Conservation (phyloP, 1,140 invertebrate species). For the Euborellia annulipes region DNA sequence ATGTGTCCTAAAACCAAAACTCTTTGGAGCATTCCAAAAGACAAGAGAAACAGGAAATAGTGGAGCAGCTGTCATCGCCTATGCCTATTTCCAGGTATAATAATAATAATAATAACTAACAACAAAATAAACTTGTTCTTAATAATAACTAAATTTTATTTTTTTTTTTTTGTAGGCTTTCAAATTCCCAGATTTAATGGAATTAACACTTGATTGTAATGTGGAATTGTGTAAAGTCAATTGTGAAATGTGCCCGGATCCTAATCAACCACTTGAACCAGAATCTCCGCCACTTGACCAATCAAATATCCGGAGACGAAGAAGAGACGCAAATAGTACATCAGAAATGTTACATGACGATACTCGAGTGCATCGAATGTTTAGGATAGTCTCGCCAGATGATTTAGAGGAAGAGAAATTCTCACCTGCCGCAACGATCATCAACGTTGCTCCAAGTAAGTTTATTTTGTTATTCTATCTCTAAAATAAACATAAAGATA, state of each 20-base stretch:
- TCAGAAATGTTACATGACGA: neutral
- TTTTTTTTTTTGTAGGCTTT: constrained; percentile 39
- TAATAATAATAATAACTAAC: neutral
- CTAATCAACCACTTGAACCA: constrained; percentile 32
- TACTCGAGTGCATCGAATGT: constrained; percentile 11
- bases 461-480: neutral
- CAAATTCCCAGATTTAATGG: constrained; percentile 78
- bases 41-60: constrained; percentile 54
- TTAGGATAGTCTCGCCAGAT: constrained; percentile 23
- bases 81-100: constrained; percentile 50
- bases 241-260: constrained; percentile 54
- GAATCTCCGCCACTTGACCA: neutral
- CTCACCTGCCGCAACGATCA: constrained; percentile 11
- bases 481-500: too few species aligned
- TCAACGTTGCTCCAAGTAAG: constrained; percentile 17
- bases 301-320: neutral
- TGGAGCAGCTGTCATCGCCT: constrained; percentile 62
- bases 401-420: constrained; percentile 17
- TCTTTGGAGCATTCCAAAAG: constrained; percentile 68
- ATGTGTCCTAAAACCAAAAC: constrained; percentile 64
- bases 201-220: constrained; percentile 68
- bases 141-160: neutral
- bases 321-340: neutral
- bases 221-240: constrained; percentile 69
- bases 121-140: neutral